phyloP scores from a whole-genome alignment of 2,888 invertebrate genomes.

The Leptinotarsa juncta region DNA sequence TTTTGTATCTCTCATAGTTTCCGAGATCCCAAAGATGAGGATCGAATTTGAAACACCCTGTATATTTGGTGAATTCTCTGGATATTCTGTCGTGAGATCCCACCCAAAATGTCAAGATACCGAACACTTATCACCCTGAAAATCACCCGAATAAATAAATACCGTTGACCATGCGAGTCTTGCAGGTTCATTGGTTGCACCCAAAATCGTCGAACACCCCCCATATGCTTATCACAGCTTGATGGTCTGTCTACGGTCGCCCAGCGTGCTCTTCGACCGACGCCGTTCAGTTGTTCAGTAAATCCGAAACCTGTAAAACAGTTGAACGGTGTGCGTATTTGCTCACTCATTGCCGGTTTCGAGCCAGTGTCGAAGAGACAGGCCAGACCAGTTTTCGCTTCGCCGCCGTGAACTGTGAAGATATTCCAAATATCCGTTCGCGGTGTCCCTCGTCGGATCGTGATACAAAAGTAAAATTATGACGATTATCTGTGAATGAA shows the following conservation, averaged over 20 bases:
- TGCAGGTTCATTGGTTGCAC: conserved; percentile 19
- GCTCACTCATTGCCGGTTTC: conserved; percentile 23
- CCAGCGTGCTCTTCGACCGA: conserved; percentile 22
- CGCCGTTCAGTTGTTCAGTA: conserved; percentile 10
- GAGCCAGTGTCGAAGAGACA: conserved; percentile 22
- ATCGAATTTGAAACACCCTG: no score
- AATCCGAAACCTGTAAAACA: conserved; percentile 33
- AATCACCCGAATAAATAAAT: conserved; percentile 17
- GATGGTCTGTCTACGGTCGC: conserved; percentile 17
- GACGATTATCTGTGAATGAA: conserved; percentile 26
- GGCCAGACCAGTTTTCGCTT: conserved; percentile 33
- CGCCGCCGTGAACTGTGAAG: conserved; percentile 26
- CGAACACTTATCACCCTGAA: conserved; percentile 14
- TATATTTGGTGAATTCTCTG: neutral
- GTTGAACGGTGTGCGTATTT: conserved; percentile 32
- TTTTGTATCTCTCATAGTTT: no score
- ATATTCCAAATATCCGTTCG: conserved; percentile 29
- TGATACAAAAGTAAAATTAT: conserved; percentile 29
- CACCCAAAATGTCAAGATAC: conserved; percentile 16
- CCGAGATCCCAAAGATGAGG: no score
- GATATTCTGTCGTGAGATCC: conserved; percentile 14
- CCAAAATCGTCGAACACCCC: conserved; percentile 17
- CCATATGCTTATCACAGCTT: conserved; percentile 18
- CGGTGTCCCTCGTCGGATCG: conserved; percentile 20
- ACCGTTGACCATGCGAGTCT: conserved; percentile 14